Base-by-base conservation (phyloP, 2,113 vertebrate species). In the Anhinga anhinga region DNA sequence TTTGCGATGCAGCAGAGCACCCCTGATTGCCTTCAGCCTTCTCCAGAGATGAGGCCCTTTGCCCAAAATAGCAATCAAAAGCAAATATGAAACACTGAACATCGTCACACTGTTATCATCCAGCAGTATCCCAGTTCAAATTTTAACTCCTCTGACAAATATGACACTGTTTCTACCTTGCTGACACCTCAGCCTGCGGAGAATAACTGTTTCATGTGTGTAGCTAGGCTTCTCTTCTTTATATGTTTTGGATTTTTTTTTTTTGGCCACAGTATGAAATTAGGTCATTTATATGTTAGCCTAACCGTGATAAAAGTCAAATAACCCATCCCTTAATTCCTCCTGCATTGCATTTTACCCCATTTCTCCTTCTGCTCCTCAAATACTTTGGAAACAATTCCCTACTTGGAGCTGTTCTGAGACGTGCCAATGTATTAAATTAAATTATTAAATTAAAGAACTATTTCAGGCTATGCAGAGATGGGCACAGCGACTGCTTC, bases 1-100 rank as follows among this genome's bases (percentile, higher is more conserved):
- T 52, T n/a, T 3, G 3, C 2, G 3, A 8, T 6, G 44, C 8
- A 2, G 2, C 20, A 32, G 40, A 77, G 49, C 16, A 52, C 10
- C 36, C 34, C 49, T 9, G 14, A 59, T 0, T 15, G 44, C 40
- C 32, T 47, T 47, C 29, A 4, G 20, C 8, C 30, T 40, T n/a
- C 86, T 42, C 30, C 58, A 79, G 44, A 63, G 61, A 50, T 59
- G 34, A 30, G 30, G 17, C 14, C 25, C 22, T 82, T 55, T n/a
- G 53, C 42, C 25, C 42, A 80, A 62, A 93, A 62, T 0, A 81
- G 50, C 44, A 67, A 45, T 4, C 25, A 53, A 67, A 89, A 77
- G 34, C 38, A 85, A 74, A 20, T 25, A 50, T 38, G 16, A 82
- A 86, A 89, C 11, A 34, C 1, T 22, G 70, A 74, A 12, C 22